A percentile compares a stretch with the other conserved stretches of the same genome.
Conservation (phyloP, 2,888 invertebrate species). For the Conops quadrifasciatus region DNA sequence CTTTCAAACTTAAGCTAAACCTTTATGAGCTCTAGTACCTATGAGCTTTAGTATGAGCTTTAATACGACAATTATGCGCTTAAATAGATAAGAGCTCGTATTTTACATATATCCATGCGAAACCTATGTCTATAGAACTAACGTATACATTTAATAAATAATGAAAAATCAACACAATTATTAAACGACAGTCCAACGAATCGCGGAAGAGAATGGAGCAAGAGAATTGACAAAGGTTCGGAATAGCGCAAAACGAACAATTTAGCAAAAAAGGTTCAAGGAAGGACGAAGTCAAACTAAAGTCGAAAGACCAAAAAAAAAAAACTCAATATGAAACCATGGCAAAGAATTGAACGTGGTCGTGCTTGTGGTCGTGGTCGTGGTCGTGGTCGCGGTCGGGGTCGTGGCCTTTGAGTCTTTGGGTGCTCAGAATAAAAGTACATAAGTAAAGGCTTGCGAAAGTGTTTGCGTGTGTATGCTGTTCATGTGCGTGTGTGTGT, state of each 20-base stretch:
- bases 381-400: too few species aligned
- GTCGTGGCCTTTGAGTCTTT: too few species aligned
- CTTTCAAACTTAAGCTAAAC: too few species aligned
- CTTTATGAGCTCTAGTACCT: too few species aligned
- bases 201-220: slow-evolving; percentile 3
- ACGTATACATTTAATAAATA: too few species aligned
- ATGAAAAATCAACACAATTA: slow-evolving; percentile 13
- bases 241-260: background rate
- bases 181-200: slow-evolving; percentile 25
- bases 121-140: too few species aligned
- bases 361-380: background rate
- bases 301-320: background rate
- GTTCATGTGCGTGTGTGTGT: background rate
- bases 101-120: too few species aligned
- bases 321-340: background rate
- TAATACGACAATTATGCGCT: too few species aligned
- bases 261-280: background rate
- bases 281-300: background rate
- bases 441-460: too few species aligned
- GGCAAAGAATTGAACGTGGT: background rate
- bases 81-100: too few species aligned
- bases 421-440: too few species aligned
- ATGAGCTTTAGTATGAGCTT: too few species aligned
- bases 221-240: background rate
- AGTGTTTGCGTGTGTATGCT: background rate